Base-by-base conservation (phyloP, 2,113 vertebrate genomes). In the Brachionichthys hirsutus region DNA sequence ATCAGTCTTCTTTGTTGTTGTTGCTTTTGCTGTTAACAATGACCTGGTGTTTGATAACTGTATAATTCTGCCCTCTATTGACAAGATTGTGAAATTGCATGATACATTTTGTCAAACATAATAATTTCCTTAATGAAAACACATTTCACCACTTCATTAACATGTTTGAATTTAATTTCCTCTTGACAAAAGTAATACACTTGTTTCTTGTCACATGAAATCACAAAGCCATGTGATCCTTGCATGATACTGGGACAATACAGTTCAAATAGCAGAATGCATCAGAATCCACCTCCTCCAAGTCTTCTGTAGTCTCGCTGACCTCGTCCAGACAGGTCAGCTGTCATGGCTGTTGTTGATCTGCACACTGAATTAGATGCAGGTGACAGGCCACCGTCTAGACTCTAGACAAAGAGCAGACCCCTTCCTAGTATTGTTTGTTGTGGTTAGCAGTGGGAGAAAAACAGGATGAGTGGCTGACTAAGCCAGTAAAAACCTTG, bases 391-490 rank as follows among this genome's bases (percentile, higher is more conserved):
- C 69, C 54, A 14, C 35, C n/a, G 90, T 91, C 89, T 91, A 91
- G 90, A 90, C 90, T 91, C 89, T 91, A 91, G 90, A 90, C 90
- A 85, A 60, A 77, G 73, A 78, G 66, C 67, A 63, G 70, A 77
- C 72, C 77, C 77, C 84, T 92, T 92, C 91, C 91, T 86, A 58
- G 67, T 86, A 92, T 92, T 91, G 91, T 92, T 85, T 88, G 80
- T 84, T 84, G 74, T 83, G 71, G 75, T 84, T 78, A 59, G 58
- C 54, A 48, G 77, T 57, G 58, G 68, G 48, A 70, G 81, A 88
- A 90, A 91, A 91, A 91, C 89, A 92, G 91, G 89, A 92, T 90
- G 72, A 69, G 64, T 59, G 56, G 62, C 78, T 77, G 82, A 75
- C 54, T 67, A 54, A 53, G 53, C 61, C 80, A 22, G 66, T 69